phyloP scores from a whole-genome alignment of 2,888 invertebrate species.

The Amiota communis region DNA sequence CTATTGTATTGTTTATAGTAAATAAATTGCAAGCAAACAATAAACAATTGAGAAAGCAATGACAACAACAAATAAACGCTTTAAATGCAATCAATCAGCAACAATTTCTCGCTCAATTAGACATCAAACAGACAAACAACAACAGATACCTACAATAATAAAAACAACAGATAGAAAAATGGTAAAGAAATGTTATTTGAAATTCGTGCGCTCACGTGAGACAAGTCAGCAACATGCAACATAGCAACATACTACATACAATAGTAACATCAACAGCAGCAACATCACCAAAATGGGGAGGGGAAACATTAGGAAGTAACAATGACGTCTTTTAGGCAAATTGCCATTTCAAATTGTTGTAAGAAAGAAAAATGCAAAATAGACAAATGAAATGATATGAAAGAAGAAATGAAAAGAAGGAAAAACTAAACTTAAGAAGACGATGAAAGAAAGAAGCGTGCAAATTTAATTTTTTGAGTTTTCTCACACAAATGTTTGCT shows the following conservation, averaged over 20 bases:
- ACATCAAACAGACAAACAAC: constrained; percentile 55
- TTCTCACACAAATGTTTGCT: too few relatives aligned
- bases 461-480: background rate
- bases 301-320: background rate
- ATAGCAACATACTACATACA: background rate
- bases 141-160: constrained; percentile 34
- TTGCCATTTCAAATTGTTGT: constrained; percentile 57
- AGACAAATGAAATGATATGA: constrained; percentile 1
- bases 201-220: constrained; percentile 51
- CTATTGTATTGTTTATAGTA: background rate
- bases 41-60: background rate
- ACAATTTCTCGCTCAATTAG: constrained; percentile 72
- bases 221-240: constrained; percentile 9
- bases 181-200: constrained; percentile 46
- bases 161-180: constrained; percentile 29
- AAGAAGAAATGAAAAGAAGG: constrained; percentile 16
- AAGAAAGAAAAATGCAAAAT: background rate
- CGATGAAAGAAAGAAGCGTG: background rate
- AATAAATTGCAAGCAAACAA: constrained; percentile 35
- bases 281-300: constrained; percentile 30
- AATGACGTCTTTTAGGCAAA: constrained; percentile 50
- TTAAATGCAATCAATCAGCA: constrained; percentile 71
- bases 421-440: constrained; percentile 13
- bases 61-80: constrained; percentile 50
- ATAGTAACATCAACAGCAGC: background rate